These are phyloP conservation scores for Ephestia elutella DNA, from an alignment of 1,140 invertebrate genomes.

Conservation along the genomic window DNA sequence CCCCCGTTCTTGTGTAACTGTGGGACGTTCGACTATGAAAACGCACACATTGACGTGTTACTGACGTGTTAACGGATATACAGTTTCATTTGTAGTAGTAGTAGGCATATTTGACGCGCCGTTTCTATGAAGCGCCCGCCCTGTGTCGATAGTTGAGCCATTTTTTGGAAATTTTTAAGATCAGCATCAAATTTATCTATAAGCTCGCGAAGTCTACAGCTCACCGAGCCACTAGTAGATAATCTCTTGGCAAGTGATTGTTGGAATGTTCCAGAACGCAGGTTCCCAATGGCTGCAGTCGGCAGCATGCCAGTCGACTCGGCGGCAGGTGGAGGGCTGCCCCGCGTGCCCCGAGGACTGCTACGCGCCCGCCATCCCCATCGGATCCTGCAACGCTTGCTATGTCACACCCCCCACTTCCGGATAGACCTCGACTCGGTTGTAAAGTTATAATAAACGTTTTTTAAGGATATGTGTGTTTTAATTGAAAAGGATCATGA, in stretches of 20 bases:
- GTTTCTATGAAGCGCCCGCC: no score
- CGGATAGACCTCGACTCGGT: not conserved
- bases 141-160: no score
- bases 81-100: no score
- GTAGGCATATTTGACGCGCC: no score
- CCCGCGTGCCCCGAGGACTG: constrained; percentile 45
- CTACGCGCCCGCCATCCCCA: constrained; percentile 34
- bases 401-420: constrained; percentile 16
- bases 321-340: constrained; percentile 33
- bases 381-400: constrained; percentile 52
- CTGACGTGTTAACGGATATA: no score
- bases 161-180: no score
- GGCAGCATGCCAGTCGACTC: constrained; percentile 26
- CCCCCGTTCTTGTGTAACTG: no score
- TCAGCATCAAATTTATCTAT: no score
- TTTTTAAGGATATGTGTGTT: not conserved
- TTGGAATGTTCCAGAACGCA: constrained; percentile 30
- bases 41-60: no score
- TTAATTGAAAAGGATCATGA: not conserved
- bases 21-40: no score
- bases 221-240: no score
- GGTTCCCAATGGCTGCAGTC: constrained; percentile 29
- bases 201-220: no score
- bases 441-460: not conserved
- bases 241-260: not conserved